Conservation (phyloP, 2,113 vertebrate genomes). For the Danio rerio region GRCz12tu NC_133188.1:42752001-42752500, state of each 20-base stretch:
- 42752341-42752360: background rate
- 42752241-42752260: background rate
- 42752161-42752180: no score
- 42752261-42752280: no score
- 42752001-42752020: no score
- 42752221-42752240: background rate
- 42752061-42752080: no score
- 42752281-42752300: background rate
- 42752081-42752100: no score
- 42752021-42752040: no score
- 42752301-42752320: background rate
- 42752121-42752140: no score
- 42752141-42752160: no score
- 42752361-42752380: conserved; percentile 48
- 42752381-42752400: conserved; percentile 28
- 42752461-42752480: background rate
- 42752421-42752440: background rate
- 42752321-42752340: background rate
- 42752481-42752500: background rate
- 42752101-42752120: no score
- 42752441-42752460: background rate
- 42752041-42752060: no score
- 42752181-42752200: no score
- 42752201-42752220: no score
- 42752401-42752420: conserved; percentile 11